Evolutionary conservation across 2,113 vertebrate species (phyloP), one percentile per base, ranked within the genome.

Genomic region (Onychorhynchus coronatus): DNA sequence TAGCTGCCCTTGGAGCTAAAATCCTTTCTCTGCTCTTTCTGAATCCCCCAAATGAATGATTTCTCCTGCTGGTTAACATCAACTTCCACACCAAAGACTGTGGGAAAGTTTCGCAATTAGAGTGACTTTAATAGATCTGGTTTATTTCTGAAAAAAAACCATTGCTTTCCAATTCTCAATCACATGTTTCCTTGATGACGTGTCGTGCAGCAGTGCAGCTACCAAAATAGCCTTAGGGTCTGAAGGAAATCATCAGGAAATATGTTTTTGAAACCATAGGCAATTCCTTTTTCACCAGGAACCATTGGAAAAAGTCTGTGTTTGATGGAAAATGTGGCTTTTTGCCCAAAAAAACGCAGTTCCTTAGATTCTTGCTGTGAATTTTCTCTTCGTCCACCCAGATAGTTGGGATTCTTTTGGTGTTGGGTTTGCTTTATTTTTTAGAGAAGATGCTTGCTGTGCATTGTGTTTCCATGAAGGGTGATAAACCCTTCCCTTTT

Each of bases 241-340:
- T 67, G 80, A 88, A 88, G 93, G 95, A 96, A 91, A 95, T 84
- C 39, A 46, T 93, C 91, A 91, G 95, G 97, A 97, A 95, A 96
- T 66, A n/a, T 5, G 55, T 80, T 66, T 74, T 81, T 76, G 37
- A 68, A 85, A 52, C 67, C 6, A 1, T 75, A 68, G 87, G 87
- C 89, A 83, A 50, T 94, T 91, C 71, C 65, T 30, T 89, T 82
- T 80, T 62, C 67, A 50, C 72, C 27, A 22, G 67, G 59, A 71
- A 16, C 46, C 16, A 4, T 16, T 89, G 76, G 90, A 75, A 89
- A 72, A 85, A 68, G 31, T 56, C 72, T 25, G 56, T 1, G 7
- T 47, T 70, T 39, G 66, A 82, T 21, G 15, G 56, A 89, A 80
- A 68, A 59, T 1, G 0, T 55, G 63, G 58, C 63, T 91, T 79